Evolutionary conservation across 1,140 invertebrate species (phyloP).

Genomic region (Atta cephalotes): DNA sequence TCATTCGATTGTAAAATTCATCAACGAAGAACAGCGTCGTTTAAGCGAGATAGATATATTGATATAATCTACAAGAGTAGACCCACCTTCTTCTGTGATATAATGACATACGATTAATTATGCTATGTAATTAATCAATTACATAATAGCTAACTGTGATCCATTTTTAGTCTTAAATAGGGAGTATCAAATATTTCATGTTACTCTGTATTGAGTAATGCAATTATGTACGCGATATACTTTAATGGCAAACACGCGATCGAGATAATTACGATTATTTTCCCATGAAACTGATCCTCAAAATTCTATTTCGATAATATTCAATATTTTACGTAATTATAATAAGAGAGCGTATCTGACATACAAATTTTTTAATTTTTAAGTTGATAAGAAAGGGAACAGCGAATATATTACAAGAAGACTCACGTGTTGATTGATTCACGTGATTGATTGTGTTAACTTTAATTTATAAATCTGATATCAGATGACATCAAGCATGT

Average conservation of each 20-base stretch:
- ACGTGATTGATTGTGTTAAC: not conserved
- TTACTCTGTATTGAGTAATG: slow-evolving; percentile 11
- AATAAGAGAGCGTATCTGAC: not conserved
- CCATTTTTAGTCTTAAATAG: not conserved
- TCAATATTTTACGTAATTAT: not conserved
- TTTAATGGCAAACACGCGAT: slow-evolving; percentile 10
- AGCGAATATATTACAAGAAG: not conserved
- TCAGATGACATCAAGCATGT: not conserved
- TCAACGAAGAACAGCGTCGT: not conserved
- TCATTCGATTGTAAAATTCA: slow-evolving; percentile 20
- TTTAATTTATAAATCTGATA: not conserved
- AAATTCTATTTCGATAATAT: not conserved
- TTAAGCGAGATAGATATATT: not conserved
- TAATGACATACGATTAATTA: slow-evolving; percentile 25
- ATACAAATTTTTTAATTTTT: slow-evolving; percentile 16
- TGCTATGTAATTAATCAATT: not conserved
- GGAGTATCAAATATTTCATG: slow-evolving; percentile 13
- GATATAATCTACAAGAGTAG: not conserved
- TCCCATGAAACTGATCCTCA: not conserved
- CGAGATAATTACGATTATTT: not conserved
- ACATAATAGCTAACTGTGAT: not conserved
- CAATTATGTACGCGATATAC: not conserved
- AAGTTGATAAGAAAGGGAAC: not conserved
- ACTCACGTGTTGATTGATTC: not conserved
- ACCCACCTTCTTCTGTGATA: not conserved